Base-by-base conservation (phyloP, 2,797 vertebrate genomes). In the Nasua narica region DNA sequence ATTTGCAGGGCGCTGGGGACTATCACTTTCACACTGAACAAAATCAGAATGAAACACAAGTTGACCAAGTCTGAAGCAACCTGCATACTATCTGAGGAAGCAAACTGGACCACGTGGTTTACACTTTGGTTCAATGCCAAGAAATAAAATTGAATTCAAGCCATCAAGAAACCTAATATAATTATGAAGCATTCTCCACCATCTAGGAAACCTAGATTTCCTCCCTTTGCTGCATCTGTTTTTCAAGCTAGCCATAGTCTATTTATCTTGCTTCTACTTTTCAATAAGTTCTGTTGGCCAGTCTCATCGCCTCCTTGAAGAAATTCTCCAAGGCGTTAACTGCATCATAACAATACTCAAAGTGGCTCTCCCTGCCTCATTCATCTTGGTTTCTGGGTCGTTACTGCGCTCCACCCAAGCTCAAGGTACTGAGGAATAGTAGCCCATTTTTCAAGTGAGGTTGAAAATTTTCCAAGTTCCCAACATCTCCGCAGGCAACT, bases 391-490 rank as follows among this genome's bases (percentile, higher is more conserved):
- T 82, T 81, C 27, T 46, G 21, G 37, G 29, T 87, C 52, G 48
- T 79, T 65, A 25, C 65, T 58, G 37, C 37, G 35, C 79, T 92
- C 74, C 35, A 89, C 19, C 12, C 5, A 23, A 69, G 50, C 87
- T 97, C 78, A 82, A 85, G 69, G 46, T 76, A 83, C 10, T 65
- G 25, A 92, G 79, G 54, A 77, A 93, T 46, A 95, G 52, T 48
- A 94, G 77, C 93, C 76, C n/a, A 82, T 65, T 95, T 95, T 97
- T 90, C 58, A 96, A 95, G 62, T 72, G 54, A 94, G 74, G 60
- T 27, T 76, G 67, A 96, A 92, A 84, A 79, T 7, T 67, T 91
- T 83, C 89, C 90, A 97, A 81, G 54, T 76, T 92, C 35, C 37
- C 43, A 60, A 65, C 37, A 62, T 90, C 94, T 97, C 91, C 7